Percentiles rank a stretch among this genome's conserved stretches.
Evolutionary conservation across 1,140 invertebrate genomes (phyloP).

Genomic region (Elymnias hypermnestra): DNA sequence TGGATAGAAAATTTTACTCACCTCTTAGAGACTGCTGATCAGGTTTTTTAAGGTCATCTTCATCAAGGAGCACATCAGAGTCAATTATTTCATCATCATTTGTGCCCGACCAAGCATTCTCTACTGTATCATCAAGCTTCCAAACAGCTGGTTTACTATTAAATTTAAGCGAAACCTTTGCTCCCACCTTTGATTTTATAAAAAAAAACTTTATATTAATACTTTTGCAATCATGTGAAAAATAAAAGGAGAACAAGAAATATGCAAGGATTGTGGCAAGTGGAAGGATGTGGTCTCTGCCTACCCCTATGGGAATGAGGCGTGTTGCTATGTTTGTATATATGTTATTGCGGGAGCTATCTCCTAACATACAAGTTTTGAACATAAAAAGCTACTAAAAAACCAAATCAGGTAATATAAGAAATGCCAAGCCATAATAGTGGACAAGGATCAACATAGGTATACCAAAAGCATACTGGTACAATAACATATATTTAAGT

Average conservation of each 20-base stretch:
- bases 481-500: too few species aligned
- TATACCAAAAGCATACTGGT: too few species aligned
- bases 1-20: slow-evolving; percentile 65
- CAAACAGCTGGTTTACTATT: slow-evolving; percentile 61
- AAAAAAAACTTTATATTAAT: neutral
- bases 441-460: too few species aligned
- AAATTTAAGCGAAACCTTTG: slow-evolving; percentile 76
- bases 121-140: slow-evolving; percentile 75
- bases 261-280: too few species aligned
- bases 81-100: slow-evolving; percentile 91
- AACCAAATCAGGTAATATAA: too few species aligned
- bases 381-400: too few species aligned
- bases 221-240: neutral
- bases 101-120: slow-evolving; percentile 83
- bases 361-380: too few species aligned
- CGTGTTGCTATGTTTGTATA: too few species aligned
- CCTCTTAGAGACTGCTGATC: slow-evolving; percentile 87
- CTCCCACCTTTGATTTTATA: slow-evolving; percentile 75
- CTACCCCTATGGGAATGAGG: too few species aligned
- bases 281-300: too few species aligned
- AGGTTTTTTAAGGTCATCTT: slow-evolving; percentile 92
- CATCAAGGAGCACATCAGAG: slow-evolving; percentile 91
- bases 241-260: neutral
- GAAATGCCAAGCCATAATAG: too few species aligned
- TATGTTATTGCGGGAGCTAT: too few species aligned